Evolutionary conservation across 2,888 invertebrate species (phyloP).

Genomic region (Apotomis betuletana): DNA sequence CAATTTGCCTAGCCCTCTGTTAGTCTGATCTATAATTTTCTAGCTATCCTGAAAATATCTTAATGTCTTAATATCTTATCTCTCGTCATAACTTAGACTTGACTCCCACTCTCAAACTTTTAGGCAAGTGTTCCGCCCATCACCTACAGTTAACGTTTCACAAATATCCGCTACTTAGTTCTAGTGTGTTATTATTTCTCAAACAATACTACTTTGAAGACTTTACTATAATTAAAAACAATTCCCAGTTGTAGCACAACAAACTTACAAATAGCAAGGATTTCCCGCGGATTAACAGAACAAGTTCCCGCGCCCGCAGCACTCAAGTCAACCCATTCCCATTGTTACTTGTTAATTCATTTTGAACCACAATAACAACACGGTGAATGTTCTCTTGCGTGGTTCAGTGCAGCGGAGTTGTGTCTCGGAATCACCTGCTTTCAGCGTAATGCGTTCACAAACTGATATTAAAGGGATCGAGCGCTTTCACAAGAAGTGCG

Average conservation of each 20-base stretch:
- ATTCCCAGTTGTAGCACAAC: not conserved
- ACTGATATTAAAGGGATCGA: slow-evolving; percentile 21
- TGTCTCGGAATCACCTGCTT: not conserved
- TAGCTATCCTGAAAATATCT: no score
- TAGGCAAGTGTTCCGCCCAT: no score
- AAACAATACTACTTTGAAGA: not conserved
- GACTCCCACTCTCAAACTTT: no score
- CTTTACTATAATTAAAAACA: slow-evolving; percentile 14
- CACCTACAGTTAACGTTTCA: no score
- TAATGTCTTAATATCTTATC: no score
- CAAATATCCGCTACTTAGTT: no score
- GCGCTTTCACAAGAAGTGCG: not conserved
- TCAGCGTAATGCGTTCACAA: slow-evolving; percentile 9
- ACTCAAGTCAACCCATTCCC: slow-evolving; percentile 3
- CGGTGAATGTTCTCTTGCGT: not conserved
- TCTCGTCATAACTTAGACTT: no score
- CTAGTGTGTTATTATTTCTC: not conserved
- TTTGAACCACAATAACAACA: not conserved
- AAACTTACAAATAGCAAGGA: slow-evolving; percentile 2
- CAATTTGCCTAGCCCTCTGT: no score
- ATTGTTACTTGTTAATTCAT: not conserved
- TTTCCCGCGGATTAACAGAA: not conserved
- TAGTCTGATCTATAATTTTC: no score
- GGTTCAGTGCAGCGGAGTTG: not conserved
- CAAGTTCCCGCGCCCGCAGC: not conserved